Base-by-base conservation (phyloP, 35 echinoderm and acorn worm species). In the Holothuria glaberrima region DNA sequence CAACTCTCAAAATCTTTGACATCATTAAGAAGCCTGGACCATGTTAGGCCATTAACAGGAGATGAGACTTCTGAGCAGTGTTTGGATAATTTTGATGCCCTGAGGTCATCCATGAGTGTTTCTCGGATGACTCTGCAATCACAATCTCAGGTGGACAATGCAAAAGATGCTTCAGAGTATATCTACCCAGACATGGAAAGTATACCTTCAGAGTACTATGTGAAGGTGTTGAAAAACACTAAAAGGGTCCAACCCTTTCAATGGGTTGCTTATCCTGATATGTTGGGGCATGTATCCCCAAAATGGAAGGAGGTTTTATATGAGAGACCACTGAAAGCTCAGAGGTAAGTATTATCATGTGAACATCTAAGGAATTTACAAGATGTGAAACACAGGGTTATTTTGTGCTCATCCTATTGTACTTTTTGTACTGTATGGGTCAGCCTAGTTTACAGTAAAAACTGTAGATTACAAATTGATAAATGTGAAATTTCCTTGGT, bases 211-310 rank as follows among this genome's bases (percentile, higher is more conserved):
- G 97, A 99, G 67, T 29, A 91, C 82, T 99, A 95, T 50, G 73
- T 68, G 16, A 75, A 93, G 38, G 65, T 88, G 73, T 85, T 76
- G 56, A 60, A 72, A 58, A 88, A 90, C 65, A 99, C 97, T n/a
- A 99, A 93, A 75, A 64, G 91, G 21, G 93, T 99, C 14, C 79
- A 93, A 58, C 93, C 96, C 10, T 91, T 94, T 34, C 34, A 73
- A 16, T 87, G 88, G 74, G 83, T 99, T 25, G 94, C 91, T 50
- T 91, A 93, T 62, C 93, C 97, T 18, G 93, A 99, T 68, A 88
- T 99, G 24, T 68, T 88, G 25, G 91, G 97, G 32, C 94, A 95
- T 65, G 62, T 86, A 12, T 66, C 70, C 12, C 82, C 87, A n/a
- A 68, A 58, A 5, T 62, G 62, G 57, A 79, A 84, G 56, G 93